These are phyloP conservation scores for Philhelius pedissequus DNA, from an alignment of 2,888 invertebrate species.

Conservation along the genomic window DNA sequence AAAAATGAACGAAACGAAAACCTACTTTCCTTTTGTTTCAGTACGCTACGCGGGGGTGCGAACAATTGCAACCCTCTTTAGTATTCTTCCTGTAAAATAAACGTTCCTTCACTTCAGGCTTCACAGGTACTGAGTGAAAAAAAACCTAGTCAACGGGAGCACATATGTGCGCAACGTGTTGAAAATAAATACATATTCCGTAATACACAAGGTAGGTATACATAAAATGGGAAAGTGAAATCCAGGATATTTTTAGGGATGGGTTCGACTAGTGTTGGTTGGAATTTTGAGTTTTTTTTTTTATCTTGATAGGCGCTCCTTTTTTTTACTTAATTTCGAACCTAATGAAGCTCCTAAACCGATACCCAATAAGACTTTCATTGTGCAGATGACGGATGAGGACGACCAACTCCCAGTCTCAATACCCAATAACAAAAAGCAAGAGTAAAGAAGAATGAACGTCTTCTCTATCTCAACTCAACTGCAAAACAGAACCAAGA, in stretches of 20 bases:
- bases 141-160: slow-evolving; percentile 3
- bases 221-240: slow-evolving; percentile 42
- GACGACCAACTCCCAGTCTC: not conserved
- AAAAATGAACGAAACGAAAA: not conserved
- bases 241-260: slow-evolving; percentile 65
- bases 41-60: slow-evolving; percentile 10
- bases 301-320: slow-evolving; percentile 18
- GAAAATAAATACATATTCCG: slow-evolving; percentile 1
- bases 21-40: not conserved
- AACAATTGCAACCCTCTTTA: slow-evolving; percentile 16
- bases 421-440: not conserved
- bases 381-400: not conserved
- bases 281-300: not conserved
- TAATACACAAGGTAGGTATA: not conserved
- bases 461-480: not conserved
- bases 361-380: not conserved
- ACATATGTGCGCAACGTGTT: slow-evolving; percentile 49
- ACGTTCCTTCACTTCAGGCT: not conserved
- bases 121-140: not conserved
- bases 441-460: not conserved
- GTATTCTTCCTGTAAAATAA: not conserved
- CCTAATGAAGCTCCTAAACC: not conserved
- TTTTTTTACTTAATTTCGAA: slow-evolving; percentile 21
- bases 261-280: not conserved
- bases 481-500: not conserved